Conservation (phyloP, 2,888 invertebrate species). For the Epistrophe eligans region DNA sequence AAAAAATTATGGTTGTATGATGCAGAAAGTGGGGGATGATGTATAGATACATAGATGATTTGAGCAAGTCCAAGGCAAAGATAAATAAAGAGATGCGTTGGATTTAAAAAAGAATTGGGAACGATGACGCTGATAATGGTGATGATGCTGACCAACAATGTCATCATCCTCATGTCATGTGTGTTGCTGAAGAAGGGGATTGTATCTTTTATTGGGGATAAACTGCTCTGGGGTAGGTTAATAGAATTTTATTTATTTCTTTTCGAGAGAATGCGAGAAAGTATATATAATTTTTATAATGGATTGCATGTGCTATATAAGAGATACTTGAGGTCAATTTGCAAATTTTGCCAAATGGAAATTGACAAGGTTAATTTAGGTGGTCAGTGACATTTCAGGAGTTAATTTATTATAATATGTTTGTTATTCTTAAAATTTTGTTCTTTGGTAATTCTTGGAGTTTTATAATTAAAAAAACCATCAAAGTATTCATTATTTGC, state of each 20-base stretch:
- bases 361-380: constrained; percentile 67
- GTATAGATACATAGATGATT: constrained; percentile 15
- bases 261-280: constrained; percentile 37
- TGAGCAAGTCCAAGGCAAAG: constrained; percentile 31
- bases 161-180: constrained; percentile 13
- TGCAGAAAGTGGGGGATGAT: neutral
- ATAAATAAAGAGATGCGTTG: constrained; percentile 49
- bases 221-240: constrained; percentile 52
- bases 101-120: constrained; percentile 19
- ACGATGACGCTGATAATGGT: constrained; percentile 19
- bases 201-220: constrained; percentile 35
- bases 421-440: too few species aligned
- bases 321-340: constrained; percentile 58
- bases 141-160: constrained; percentile 31
- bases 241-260: constrained; percentile 37
- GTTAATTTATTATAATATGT: neutral
- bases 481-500: too few species aligned
- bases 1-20: constrained; percentile 36
- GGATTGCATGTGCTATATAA: constrained; percentile 30
- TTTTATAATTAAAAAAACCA: too few species aligned
- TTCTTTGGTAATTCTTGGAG: too few species aligned
- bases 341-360: constrained; percentile 59
- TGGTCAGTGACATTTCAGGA: constrained; percentile 42
- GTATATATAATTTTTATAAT: constrained; percentile 19
- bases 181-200: neutral